phyloP scores from a whole-genome alignment of 1,140 invertebrate genomes.

The Drosophila ananassae region DNA sequence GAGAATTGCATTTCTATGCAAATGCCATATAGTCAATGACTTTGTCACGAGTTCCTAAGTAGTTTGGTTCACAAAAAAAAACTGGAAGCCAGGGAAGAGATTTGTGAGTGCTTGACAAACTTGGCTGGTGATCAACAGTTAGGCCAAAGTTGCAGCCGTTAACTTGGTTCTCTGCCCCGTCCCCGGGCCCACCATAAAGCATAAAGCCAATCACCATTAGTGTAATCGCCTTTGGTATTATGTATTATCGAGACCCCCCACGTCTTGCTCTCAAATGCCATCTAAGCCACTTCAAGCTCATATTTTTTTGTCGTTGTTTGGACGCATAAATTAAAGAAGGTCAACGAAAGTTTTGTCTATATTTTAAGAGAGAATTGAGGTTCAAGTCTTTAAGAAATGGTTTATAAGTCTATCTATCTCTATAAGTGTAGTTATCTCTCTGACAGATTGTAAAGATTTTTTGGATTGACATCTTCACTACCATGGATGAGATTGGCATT shows the following conservation, averaged over 20 bases:
- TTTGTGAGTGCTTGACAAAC: conserved; percentile 51
- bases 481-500: too few species aligned
- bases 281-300: conserved; percentile 41
- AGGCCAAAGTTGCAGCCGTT: conserved; percentile 70
- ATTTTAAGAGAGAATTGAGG: not conserved
- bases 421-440: not conserved
- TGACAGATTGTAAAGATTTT: conserved; percentile 27
- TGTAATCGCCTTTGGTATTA: conserved; percentile 79
- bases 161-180: conserved; percentile 38
- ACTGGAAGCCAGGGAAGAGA: conserved; percentile 29
- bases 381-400: not conserved
- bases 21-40: conserved; percentile 79
- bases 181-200: conserved; percentile 24
- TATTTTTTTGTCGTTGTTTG: conserved; percentile 14
- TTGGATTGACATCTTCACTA: conserved; percentile 17
- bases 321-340: conserved; percentile 70
- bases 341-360: conserved; percentile 20
- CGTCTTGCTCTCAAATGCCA: not conserved
- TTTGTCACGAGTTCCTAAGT: conserved; percentile 81
- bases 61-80: conserved; percentile 51
- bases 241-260: conserved; percentile 56
- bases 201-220: conserved; percentile 81
- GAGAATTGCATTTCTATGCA: conserved; percentile 80
- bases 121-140: conserved; percentile 75
- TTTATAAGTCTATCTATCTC: not conserved